Base-by-base conservation (phyloP, 2,888 invertebrate species). In the Eucera pruinosa region DNA sequence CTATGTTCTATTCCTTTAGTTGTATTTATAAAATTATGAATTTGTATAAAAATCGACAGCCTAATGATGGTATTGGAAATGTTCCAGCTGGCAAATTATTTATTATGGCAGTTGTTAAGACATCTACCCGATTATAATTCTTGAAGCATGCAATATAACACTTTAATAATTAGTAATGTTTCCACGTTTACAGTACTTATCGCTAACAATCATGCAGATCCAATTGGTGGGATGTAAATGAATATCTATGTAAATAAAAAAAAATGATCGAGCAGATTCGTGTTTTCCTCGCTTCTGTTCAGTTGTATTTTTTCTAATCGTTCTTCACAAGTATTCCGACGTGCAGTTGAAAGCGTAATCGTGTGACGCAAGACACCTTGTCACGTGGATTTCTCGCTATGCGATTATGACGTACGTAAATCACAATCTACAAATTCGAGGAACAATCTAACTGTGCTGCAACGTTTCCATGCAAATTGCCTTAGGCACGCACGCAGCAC, bases 341-440 rank as follows among this genome's bases (percentile, higher is more conserved):
- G n/a, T 18, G 11, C 18, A 47, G 33, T 47, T 47, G 20, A 30
- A 60, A 60, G 9, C 36, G 18, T 9, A 23, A 20, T 47, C 20
- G 20, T 15, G 13, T 39, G 30, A 57, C 30, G 15, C 1, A 13
- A 41, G 18, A 7, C n/a, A 5, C 20, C 18, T 18, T 18, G 18
- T 3, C 5, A 23, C 20, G 25, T n/a, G 2, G 5, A 18, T 52
- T 11, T 36, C 48, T 43, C 33, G 50, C 41, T 15, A 15, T 18
- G 25, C 13, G 33, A 71, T 57, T 20, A 18, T 2, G 1, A 30
- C 5, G 13, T 30, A 15, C 18, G 25, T 7, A 27, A 65, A 65
- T 66, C 48, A 25, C 43, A 15, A 20, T 50, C 33, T 25, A 57
- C 4, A 43, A 72, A 72, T 66, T 67, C 67, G 23, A 39, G 18